Base-by-base conservation (phyloP, 2,888 invertebrate species). In the Leucophora obtusa region DNA sequence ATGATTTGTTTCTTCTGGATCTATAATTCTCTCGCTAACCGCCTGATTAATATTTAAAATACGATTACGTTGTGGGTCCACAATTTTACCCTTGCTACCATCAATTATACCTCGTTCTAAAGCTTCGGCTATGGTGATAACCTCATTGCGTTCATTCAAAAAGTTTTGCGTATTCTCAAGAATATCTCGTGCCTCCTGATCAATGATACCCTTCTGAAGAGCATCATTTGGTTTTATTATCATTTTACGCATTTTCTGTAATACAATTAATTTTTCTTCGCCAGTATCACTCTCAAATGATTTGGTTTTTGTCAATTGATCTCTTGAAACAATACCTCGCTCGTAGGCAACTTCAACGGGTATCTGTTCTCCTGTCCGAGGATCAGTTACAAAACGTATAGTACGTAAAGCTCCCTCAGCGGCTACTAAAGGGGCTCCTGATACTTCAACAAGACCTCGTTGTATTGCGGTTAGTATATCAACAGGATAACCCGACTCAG, bases 11-110 rank as follows among this genome's bases (percentile, higher is more conserved):
- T 93, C 94, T 83, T 94, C 93, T 2, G 94, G 92, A 91, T 97
- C 96, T 80, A 96, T 90, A 81, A 97, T 93, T 71, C 97, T 97
- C 82, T 95, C 92, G 65, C 94, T 92, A 35, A 98, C 92, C 0
- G 98, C 98, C 90, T 97, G 94, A 76, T 94, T 93, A 73, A 99
- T 94, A 10, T 93, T 95, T 11, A 98, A 87, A 10, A 94, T 90
- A 84, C 96, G 94, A 62, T 97, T 96, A 79, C 95, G 93, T 86
- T 95, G 93, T 2, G 96, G 95, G 91, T 99, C 98, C 6, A 94
- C 91, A 79, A 98, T 95, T 83, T 93, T 93, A 24, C 98, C 98
- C 59, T 92, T 92, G 63, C 93, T 92, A 59, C 95, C 94, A 88
- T 96, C 93, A 62, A 97, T 91, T 82, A 94, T 91, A 2, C 94